Evolutionary conservation across 2,113 vertebrate genomes (phyloP).

Genomic region (Sylvilagus bachmani): DNA sequence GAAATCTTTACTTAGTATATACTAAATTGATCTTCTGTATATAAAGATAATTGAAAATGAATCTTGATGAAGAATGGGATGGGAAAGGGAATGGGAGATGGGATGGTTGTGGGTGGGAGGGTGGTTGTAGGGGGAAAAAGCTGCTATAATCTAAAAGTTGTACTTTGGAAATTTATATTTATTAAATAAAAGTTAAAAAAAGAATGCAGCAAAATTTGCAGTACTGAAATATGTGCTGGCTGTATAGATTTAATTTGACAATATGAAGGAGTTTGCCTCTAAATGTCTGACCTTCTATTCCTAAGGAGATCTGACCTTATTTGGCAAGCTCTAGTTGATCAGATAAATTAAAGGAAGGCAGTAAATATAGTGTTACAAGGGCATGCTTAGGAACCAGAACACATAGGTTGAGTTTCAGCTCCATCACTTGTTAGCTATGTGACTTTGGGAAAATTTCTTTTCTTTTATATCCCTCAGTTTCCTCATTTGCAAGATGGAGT

Average conservation of each 20-base stretch:
- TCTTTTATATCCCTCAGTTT: background rate
- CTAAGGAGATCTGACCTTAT: slow-evolving; percentile 46
- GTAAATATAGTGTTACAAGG: slow-evolving; percentile 20
- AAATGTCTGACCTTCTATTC: slow-evolving; percentile 50
- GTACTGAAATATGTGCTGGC: slow-evolving; percentile 22
- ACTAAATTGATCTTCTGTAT: no score
- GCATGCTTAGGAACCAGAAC: background rate
- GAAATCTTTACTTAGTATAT: no score
- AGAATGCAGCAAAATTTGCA: slow-evolving; percentile 28
- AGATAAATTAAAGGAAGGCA: slow-evolving; percentile 32
- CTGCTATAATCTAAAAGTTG: no score
- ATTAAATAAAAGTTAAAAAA: background rate
- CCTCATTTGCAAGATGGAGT: background rate
- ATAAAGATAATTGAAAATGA: no score
- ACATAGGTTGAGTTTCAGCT: background rate
- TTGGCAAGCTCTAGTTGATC: slow-evolving; percentile 37
- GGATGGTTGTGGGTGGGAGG: no score
- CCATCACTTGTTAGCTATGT: background rate
- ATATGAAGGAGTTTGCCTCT: slow-evolving; percentile 44
- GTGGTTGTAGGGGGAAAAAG: no score
- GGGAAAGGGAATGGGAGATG: no score
- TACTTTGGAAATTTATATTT: no score
- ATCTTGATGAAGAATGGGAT: no score
- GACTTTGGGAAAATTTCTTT: slow-evolving; percentile 3
- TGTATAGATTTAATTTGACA: slow-evolving; percentile 59